Evolutionary conservation across 2,888 invertebrate genomes (phyloP), one percentile per base, ranked within the genome.

Genomic region (Sylvicola cinctus): DNA sequence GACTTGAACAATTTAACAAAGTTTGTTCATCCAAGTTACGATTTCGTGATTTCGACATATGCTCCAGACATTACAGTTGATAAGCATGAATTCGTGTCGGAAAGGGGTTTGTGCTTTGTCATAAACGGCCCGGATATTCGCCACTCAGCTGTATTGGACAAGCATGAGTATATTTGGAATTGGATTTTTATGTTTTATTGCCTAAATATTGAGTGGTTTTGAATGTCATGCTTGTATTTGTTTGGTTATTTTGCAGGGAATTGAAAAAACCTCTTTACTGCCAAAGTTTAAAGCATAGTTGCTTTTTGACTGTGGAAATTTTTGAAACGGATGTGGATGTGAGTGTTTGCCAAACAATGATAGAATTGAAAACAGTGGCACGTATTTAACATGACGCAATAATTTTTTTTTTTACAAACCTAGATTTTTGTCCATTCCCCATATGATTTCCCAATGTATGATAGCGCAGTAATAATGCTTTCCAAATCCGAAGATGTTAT

Each of bases 361-460:
- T n/a, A n/a, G n/a, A n/a, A n/a, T 20, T 20, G 20, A 6, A 20
- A 20, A 20, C 8, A 20, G 8, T 20, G 20, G 8, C 4, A 20
- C 4, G 20, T 20, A 8, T 20, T 31, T 31, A n/a, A 10, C n/a
- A 12, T 29, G n/a, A n/a, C n/a, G 6, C 8, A 8, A 10, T 15
- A 31, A 13, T 14, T 15, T 31, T 15, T 8, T 6, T 15, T 14
- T 15, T 15, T 15, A 13, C 7, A 31, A 3, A 17, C 20, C 3
- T 4, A 32, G 32, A 16, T 32, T 4, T 16, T 12, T 11, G 16
- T 32, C 20, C 16, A 16, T 10, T 32, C 32, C 5, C 32, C 32
- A 16, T 32, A 32, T 16, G 32, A 32, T 12, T 16, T 16, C 3
- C 32, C 32, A 12, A 12, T 32, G 32, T 32, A 32, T 17, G 32